Base-by-base conservation (phyloP, 2,113 vertebrate species). In the Elanoides forficatus region DNA sequence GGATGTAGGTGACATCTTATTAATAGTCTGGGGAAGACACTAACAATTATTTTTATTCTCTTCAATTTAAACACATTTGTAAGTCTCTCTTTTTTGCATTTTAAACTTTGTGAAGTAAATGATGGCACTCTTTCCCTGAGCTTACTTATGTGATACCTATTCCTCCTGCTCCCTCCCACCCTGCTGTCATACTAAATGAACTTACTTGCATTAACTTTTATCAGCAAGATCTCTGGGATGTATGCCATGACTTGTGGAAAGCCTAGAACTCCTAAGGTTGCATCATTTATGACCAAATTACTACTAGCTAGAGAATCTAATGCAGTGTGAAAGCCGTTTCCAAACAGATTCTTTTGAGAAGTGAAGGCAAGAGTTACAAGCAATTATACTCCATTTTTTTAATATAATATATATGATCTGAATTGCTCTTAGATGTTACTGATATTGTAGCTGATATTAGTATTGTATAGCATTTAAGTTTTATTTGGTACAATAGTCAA, bases 1-100 rank as follows among this genome's bases (percentile, higher is more conserved):
- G 40, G 99, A 99, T 0, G 98, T 99, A 40, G 99, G 99, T 81
- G 99, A 99, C 99, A 99, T 99, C 98, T 98, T 99, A 48, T 94
- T 98, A 91, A 99, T 79, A 14, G 88, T 98, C 99, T 99, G 96
- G 53, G 71, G 50, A 93, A 78, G 30, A 72, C 17, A 82, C 32
- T 19, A 73, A 87, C 18, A 76, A 34, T 70, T 63, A 40, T 53
- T 74, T 74, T 85, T 71, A 60, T 60, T 73, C 34, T 48, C 36
- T 83, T 86, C 79, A 47, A 55, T 40, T 42, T 52, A 38, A 63
- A 65, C 17, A 56, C 15, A 21, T 81, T 29, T 79, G 15, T 40
- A 66, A 73, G 42, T 55, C 47, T 83, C 47, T 45, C 42, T 75
- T 32, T 68, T 45, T 43, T 81, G 42, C 34, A 32, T 73, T 88